Evolutionary conservation across 2,888 invertebrate species (phyloP), one percentile per base, ranked within the genome.

Genomic region (Agrochola macilenta): DNA sequence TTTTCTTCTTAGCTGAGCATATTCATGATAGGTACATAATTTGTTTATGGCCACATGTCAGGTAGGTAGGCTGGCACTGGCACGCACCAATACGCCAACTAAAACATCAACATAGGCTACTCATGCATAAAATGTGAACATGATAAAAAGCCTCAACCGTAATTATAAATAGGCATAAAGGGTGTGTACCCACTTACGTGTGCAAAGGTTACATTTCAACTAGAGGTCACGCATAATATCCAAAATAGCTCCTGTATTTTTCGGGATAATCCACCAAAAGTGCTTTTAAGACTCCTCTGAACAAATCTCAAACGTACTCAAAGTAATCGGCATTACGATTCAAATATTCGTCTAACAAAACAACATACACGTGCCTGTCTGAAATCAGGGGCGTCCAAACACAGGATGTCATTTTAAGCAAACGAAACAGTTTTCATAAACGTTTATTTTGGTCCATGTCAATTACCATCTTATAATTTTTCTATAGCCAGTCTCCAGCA

Each of bases 391-490:
- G 54, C 58, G 20, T 70, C 26, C 52, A 66, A 74, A 71, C 54
- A 69, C 71, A 81, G 60, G 81, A 82, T 81, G 81, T 57, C 81
- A 71, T 82, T 68, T 30, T 70, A 60, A 74, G 57, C 54, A 63
- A 70, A 61, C 35, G n/a, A 46, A 82, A 74, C 64, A 49, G 26
- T 72, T 74, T 71, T 80, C 60, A 60, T 26, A 49, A 35, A 57
- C 30, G 64, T 76, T 78, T 88, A 88, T 88, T 88, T 85, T 43
- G 12, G 65, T 46, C 35, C 68, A 63, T 75, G 81, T 81, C 89
- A 88, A 81, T 88, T 85, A 88, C 74, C 71, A 79, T 84, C 74
- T 74, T 75, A 74, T 86, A 71, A 76, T 86, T 77, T 81, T 83
- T 79, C 79, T 81, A 80, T 69, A 84, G 35, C 14, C 71, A 66